Conservation (phyloP, 2,888 invertebrate species). For the Cerceris ruficornis region DNA sequence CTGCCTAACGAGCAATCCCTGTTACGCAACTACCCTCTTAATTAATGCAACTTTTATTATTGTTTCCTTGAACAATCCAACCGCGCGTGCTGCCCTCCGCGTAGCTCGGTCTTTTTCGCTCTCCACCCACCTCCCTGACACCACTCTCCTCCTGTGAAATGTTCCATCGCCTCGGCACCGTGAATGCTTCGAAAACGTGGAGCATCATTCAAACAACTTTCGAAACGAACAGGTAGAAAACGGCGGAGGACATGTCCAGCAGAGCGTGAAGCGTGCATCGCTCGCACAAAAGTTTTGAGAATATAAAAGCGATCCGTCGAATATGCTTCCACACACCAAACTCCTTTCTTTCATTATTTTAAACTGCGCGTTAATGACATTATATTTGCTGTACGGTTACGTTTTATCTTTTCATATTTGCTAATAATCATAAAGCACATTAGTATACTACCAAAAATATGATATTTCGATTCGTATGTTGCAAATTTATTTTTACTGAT, state of each 20-base stretch:
- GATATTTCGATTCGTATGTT: no score
- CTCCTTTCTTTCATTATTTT: constrained; percentile 31
- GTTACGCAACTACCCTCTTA: constrained; percentile 72
- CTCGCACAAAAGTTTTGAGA: constrained; percentile 61
- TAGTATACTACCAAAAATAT: no score
- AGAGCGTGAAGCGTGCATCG: constrained; percentile 61
- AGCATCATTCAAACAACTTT: constrained; percentile 69
- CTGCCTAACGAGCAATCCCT: constrained; percentile 70
- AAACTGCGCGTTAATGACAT: constrained; percentile 50
- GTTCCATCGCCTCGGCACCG: constrained; percentile 58
- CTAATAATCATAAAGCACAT: no score
- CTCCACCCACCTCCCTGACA: constrained; percentile 21
- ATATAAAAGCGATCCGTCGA: constrained; percentile 63
- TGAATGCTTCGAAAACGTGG: constrained; percentile 59
- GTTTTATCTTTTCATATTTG: no score
- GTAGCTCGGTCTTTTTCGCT: constrained; percentile 59
- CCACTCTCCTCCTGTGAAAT: constrained; percentile 54
- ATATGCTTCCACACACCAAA: constrained; percentile 25
- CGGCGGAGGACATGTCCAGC: constrained; percentile 64
- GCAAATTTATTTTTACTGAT: no score
- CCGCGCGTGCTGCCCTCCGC: constrained; percentile 60
- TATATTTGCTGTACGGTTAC: constrained; percentile 18
- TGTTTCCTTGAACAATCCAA: constrained; percentile 75
- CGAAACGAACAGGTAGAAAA: constrained; percentile 67
- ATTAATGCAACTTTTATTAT: constrained; percentile 80